Base-by-base conservation (phyloP, 2,888 invertebrate genomes). In the Mimas tiliae region DNA sequence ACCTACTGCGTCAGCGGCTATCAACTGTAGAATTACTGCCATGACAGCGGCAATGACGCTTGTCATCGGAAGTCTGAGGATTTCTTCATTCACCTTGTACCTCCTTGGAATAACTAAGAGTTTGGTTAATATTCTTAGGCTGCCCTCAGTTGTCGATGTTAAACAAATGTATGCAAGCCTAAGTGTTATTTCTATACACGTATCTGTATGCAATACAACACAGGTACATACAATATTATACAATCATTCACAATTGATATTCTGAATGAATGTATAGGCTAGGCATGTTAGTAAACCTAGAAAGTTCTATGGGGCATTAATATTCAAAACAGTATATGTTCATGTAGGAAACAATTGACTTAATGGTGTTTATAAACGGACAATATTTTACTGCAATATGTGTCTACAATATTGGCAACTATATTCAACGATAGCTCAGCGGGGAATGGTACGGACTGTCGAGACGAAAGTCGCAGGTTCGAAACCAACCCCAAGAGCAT, bases 151-250 rank as follows among this genome's bases (percentile, higher is more conserved):
- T 50, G 19, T 50, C 50, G 19, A 50, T 50, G 50, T 9, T 3
- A 19, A 50, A 48, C 48, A 48, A 50, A 50, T 50, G 50, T 50
- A 50, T 50, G 19, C 42, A 42, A 42, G 42, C 16, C 48, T 48
- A 48, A 8, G 48, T 19, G 9, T 1, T 50, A 50, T 50, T 50
- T 50, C 50, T 9, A 50, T n/a, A 50, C 3, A 19, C 50, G 7
- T 50, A 50, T 50, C 11, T 50, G 19, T 50, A 50, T 50, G 16
- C 50, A 45, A 45, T 11, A 19, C 50, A 19, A 1, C 2, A 19
- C 19, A 50, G 16, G 11, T 16, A 16, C 47, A 50, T 9, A 19
- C 19, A 19, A 19, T 50, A 50, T 50, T 50, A 50, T 50, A 50
- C 19, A 50, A 19, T 19, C 50, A 19, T 19, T 50, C 19, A 45